Conservation (phyloP, 2,888 invertebrate species). For the Melanchra persicariae region DNA sequence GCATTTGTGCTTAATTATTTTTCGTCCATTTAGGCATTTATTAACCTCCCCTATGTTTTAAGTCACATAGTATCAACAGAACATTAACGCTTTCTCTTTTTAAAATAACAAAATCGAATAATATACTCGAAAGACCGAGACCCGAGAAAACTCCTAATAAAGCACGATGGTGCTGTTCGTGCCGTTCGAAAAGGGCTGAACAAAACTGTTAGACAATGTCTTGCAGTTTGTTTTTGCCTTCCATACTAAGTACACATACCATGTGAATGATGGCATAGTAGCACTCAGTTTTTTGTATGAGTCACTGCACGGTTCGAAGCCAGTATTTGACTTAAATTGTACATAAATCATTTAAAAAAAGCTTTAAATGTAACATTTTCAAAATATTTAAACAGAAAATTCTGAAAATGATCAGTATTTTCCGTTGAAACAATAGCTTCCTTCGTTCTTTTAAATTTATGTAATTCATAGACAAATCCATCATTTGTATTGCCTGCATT, state of each 20-base stretch:
- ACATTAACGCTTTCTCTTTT: conserved; percentile 9
- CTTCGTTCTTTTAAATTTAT: conserved; percentile 32
- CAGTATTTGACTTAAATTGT: conserved; percentile 12
- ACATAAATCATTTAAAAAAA: conserved; percentile 12
- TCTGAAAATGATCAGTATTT: conserved; percentile 10
- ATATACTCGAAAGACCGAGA: not conserved
- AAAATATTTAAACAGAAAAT: conserved; percentile 21
- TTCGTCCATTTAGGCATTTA: not conserved
- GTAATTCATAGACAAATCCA: not conserved
- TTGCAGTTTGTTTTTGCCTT: conserved; percentile 21
- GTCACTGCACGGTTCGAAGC: conserved; percentile 37
- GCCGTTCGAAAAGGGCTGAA: not conserved
- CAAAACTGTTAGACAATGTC: conserved; percentile 5
- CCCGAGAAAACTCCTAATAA: not conserved
- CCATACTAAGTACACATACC: conserved; percentile 10
- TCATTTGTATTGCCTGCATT: conserved; percentile 6
- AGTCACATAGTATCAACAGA: too few species aligned
- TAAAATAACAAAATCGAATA: not conserved
- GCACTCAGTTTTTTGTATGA: conserved; percentile 25
- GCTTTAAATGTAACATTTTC: conserved; percentile 47
- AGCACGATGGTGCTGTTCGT: too few species aligned
- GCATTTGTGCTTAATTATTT: not conserved
- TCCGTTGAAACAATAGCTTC: conserved; percentile 27
- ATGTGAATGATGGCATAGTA: conserved; percentile 17
- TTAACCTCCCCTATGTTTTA: too few species aligned